A percentile compares a stretch with the other conserved stretches of the same genome.
Conservation (phyloP, 2,797 vertebrate species). For the Heteromormyrus szaboi region DNA sequence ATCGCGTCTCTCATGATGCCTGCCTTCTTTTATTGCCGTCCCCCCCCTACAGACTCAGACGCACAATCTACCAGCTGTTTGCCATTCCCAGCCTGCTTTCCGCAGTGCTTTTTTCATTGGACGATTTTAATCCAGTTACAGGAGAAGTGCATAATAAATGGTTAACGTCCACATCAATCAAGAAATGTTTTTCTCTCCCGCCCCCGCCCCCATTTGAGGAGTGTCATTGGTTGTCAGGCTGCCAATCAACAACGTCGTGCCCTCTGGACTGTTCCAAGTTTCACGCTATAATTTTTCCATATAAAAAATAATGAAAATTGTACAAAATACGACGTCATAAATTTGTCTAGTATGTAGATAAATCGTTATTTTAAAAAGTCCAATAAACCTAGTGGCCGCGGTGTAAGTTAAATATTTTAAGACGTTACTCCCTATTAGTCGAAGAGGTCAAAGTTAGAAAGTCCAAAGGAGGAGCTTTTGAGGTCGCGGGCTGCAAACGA, state of each 20-base stretch:
- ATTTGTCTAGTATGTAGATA: background rate
- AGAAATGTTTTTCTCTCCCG: background rate
- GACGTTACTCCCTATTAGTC: background rate
- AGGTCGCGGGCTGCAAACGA: background rate
- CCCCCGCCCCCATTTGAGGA: background rate
- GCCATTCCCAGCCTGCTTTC: constrained; percentile 39
- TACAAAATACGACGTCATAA: background rate
- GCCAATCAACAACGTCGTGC: background rate
- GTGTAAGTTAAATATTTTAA: background rate
- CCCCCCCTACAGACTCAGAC: constrained; percentile 27
- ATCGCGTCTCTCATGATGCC: constrained; percentile 55
- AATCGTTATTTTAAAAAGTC: background rate
- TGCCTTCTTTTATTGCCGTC: constrained; percentile 52
- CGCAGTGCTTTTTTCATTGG: constrained; percentile 42
- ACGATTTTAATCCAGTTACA: background rate
- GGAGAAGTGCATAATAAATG: constrained; percentile 26
- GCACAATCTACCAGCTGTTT: constrained; percentile 40
- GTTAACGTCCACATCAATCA: constrained; percentile 38
- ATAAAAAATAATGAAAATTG: background rate
- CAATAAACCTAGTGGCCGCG: background rate
- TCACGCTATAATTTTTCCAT: background rate
- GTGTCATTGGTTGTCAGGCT: background rate
- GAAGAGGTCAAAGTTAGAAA: constrained; percentile 21
- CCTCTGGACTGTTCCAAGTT: background rate
- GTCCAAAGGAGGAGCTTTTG: constrained; percentile 14